These are phyloP conservation scores for Leuciscus waleckii DNA, from an alignment of 2,797 vertebrate species.

Conservation along the genomic window DNA sequence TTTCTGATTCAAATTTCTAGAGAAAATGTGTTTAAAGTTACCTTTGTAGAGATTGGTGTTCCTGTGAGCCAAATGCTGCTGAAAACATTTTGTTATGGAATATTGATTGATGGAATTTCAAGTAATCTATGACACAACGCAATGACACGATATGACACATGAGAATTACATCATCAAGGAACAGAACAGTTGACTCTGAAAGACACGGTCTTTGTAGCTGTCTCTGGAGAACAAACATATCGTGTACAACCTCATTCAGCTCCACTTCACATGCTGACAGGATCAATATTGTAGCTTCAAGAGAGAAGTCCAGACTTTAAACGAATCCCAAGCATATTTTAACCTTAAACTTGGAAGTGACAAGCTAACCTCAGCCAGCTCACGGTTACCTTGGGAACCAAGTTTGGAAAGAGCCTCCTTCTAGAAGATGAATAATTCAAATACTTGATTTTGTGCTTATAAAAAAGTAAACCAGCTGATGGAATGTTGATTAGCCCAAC, in stretches of 20 bases:
- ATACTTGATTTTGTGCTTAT: conserved; percentile 29
- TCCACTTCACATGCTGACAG: conserved; percentile 6
- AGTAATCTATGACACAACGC: too few relatives aligned
- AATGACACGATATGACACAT: neutral
- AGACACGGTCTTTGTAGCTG: conserved; percentile 31
- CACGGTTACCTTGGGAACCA: conserved; percentile 54
- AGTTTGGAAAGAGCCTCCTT: neutral
- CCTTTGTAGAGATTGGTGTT: too few relatives aligned
- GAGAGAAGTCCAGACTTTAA: conserved; percentile 33
- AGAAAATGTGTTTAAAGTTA: too few relatives aligned
- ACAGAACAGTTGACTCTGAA: conserved; percentile 40
- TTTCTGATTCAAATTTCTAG: too few relatives aligned
- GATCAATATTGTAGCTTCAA: conserved; percentile 38
- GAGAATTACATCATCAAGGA: conserved; percentile 54
- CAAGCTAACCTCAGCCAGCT: conserved; percentile 43
- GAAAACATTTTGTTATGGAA: too few relatives aligned
- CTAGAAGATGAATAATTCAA: conserved; percentile 55
- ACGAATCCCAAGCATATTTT: conserved; percentile 40
- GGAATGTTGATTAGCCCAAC: conserved; percentile 30
- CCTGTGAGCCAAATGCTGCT: too few relatives aligned
- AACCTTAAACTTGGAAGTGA: conserved; percentile 49
- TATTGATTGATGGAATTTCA: too few relatives aligned
- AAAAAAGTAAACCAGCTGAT: conserved; percentile 9
- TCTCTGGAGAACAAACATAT: conserved; percentile 42
- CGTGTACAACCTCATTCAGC: conserved; percentile 26